phyloP scores from a whole-genome alignment of 1,140 invertebrate genomes.

The Frieseomelitta varia region DNA sequence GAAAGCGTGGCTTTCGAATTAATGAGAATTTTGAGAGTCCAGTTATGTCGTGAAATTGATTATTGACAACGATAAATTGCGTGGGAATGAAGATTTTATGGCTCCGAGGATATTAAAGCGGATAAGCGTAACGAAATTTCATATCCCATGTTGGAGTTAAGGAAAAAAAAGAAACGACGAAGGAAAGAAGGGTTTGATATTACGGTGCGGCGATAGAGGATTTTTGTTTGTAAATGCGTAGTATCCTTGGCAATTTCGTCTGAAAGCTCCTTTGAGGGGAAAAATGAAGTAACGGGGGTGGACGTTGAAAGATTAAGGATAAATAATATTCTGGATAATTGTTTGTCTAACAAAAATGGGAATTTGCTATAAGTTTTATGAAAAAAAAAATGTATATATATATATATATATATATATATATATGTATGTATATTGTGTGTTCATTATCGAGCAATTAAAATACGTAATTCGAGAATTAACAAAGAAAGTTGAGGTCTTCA shows the following conservation, averaged over 20 bases:
- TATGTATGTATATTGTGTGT: no score
- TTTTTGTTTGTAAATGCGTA: not conserved
- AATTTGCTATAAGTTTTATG: not conserved
- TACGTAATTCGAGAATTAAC: not conserved
- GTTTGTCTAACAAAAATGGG: not conserved
- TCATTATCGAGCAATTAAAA: no score
- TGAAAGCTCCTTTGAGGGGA: not conserved
- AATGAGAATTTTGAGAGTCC: no score
- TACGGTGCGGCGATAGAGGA: not conserved
- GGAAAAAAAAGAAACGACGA: not conserved
- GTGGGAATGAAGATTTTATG: no score
- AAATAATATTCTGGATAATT: slow-evolving; percentile 4
- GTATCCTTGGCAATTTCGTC: not conserved
- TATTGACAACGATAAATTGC: no score
- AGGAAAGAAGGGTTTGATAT: not conserved
- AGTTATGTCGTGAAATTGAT: no score
- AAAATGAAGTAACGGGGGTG: not conserved
- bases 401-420: no score
- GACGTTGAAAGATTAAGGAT: slow-evolving; percentile 36
- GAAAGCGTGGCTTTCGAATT: no score
- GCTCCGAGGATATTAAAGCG: not conserved
- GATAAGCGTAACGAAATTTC: not conserved
- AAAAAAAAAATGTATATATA: not conserved
- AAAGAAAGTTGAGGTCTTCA: not conserved
- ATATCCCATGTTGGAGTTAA: not conserved